Conservation (phyloP, 1,140 invertebrate species). For the Odontomachus brunneus region DNA sequence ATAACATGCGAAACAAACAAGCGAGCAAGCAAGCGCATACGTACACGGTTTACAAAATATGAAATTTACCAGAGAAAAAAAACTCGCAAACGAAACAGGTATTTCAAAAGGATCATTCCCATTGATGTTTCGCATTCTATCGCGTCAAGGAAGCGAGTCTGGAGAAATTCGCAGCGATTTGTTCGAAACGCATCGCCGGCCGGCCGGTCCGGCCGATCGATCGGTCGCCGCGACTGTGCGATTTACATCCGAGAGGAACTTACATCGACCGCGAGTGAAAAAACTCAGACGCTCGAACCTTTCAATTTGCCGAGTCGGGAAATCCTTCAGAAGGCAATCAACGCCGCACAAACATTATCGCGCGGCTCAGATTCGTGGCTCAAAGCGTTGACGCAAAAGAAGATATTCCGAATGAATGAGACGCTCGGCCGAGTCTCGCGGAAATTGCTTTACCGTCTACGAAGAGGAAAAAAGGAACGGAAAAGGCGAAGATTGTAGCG, state of each 20-base stretch:
- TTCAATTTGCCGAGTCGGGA: conserved; percentile 42
- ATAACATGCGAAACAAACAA: not conserved
- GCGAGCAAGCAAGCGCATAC: not conserved
- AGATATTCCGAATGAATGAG: conserved; percentile 68
- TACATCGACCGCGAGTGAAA: conserved; percentile 51
- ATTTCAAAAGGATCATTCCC: not conserved
- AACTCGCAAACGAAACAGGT: not conserved
- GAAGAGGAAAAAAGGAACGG: not conserved
- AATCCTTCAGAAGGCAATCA: conserved; percentile 66
- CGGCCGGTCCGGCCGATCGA: conserved; percentile 21
- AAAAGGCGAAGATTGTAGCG: conserved; percentile 13
- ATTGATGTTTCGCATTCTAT: not conserved
- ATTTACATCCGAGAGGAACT: conserved; percentile 66
- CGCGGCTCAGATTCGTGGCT: conserved; percentile 26
- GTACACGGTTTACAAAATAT: too few species aligned
- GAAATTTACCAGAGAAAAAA: not conserved
- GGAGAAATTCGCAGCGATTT: conserved; percentile 26
- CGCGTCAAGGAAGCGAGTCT: not conserved
- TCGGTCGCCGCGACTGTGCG: conserved; percentile 33
- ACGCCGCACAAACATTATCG: conserved; percentile 70
- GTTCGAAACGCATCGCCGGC: conserved; percentile 9
- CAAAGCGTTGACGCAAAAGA: conserved; percentile 62
- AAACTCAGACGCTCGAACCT: conserved; percentile 47
- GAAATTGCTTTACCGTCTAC: conserved; percentile 54
- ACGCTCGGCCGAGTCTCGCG: conserved; percentile 20